Percentiles rank a stretch among this genome's conserved stretches.
These are phyloP conservation scores for Magallana nippona DNA, from an alignment of 2,888 invertebrate species.

Conservation along the genomic window DNA sequence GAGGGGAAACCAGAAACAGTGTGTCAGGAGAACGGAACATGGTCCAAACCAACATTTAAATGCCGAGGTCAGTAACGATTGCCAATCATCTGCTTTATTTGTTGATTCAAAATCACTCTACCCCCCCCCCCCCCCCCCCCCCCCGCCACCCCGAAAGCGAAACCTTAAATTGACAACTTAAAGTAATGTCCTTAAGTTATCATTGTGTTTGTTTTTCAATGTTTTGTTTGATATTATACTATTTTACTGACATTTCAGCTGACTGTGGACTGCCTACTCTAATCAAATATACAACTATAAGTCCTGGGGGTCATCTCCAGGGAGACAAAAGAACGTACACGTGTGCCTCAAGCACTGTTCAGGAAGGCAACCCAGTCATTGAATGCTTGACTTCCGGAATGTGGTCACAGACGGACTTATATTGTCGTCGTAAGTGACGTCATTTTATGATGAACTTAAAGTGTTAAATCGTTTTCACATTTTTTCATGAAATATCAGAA, in stretches of 20 bases:
- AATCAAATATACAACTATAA: neutral
- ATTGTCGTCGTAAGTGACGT: slow-evolving; percentile 36
- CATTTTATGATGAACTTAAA: no score
- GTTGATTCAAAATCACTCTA: no score
- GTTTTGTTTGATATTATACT: neutral
- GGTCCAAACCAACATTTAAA: slow-evolving; percentile 54
- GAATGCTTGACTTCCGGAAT: slow-evolving; percentile 1
- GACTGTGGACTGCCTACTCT: slow-evolving; percentile 6
- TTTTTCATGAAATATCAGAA: neutral
- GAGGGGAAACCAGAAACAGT: slow-evolving; percentile 46
- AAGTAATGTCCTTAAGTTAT: no score
- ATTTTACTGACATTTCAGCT: neutral
- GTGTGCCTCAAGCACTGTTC: slow-evolving; percentile 29
- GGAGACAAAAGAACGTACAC: slow-evolving; percentile 17
- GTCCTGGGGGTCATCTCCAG: neutral
- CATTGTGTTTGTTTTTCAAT: no score
- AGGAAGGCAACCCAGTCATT: slow-evolving; percentile 34
- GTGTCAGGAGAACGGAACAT: slow-evolving; percentile 55
- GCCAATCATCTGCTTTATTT: no score
- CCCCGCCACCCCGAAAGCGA: no score
- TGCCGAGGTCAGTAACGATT: slow-evolving; percentile 38
- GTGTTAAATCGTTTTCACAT: no score
- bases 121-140: no score
- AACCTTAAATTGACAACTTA: no score
- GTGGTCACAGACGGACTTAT: slow-evolving; percentile 27